phyloP scores from a whole-genome alignment of 1,140 invertebrate species.

The Drosophila sulfurigaster region DNA sequence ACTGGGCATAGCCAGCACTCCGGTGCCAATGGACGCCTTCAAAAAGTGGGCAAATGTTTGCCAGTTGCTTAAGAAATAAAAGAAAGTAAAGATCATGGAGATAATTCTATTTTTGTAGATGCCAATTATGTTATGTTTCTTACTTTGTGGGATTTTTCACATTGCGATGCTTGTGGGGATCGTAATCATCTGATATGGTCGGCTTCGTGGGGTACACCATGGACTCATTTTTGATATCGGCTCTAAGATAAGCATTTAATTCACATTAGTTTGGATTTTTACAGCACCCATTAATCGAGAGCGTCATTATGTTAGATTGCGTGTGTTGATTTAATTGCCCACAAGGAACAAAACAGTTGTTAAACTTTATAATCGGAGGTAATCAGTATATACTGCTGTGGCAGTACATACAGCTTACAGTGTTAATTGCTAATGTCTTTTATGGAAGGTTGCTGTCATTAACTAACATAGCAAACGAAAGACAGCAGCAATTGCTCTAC shows the following conservation, averaged over 20 bases:
- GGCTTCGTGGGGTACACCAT: constrained; percentile 32
- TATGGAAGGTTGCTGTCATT: not conserved
- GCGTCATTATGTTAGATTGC: constrained; percentile 8
- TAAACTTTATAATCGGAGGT: constrained; percentile 28
- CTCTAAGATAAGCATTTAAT: constrained; percentile 44
- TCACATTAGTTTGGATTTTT: constrained; percentile 56
- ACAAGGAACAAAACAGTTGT: constrained; percentile 47
- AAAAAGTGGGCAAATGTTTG: constrained; percentile 90
- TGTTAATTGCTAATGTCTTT: constrained; percentile 19
- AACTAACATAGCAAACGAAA: not conserved
- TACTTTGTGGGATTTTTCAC: constrained; percentile 90
- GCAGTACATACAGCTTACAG: not conserved
- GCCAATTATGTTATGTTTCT: constrained; percentile 64
- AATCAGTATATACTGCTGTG: not conserved
- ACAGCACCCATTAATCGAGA: constrained; percentile 15
- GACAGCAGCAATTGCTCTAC: not conserved
- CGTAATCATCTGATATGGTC: constrained; percentile 85
- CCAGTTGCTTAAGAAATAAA: constrained; percentile 86
- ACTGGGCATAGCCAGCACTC: constrained; percentile 92
- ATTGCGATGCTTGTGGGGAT: constrained; percentile 88
- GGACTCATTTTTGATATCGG: constrained; percentile 50
- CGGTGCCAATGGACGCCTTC: constrained; percentile 91
- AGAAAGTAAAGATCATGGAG: not conserved
- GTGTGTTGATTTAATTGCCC: constrained; percentile 39
- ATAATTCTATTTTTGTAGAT: not conserved